Conservation (phyloP, 2,888 invertebrate genomes). For the Nomada lathburiana region DNA sequence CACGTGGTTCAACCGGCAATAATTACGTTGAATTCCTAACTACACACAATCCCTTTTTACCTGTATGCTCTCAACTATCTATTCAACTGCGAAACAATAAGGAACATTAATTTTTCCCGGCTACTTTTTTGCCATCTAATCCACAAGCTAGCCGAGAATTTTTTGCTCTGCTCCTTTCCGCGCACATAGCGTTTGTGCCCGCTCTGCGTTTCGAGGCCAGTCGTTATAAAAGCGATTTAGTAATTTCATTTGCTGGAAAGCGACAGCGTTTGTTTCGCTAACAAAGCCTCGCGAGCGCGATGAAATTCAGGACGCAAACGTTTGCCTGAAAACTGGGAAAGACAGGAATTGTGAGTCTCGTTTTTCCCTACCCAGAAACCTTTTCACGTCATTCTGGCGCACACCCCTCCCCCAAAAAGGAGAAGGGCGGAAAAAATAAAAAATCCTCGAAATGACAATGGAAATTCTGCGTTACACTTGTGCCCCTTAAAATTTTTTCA, state of each 20-base stretch:
- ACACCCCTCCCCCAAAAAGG: no score
- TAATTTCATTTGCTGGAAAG: constrained; percentile 37
- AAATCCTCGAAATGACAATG: no score
- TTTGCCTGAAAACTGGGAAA: background rate
- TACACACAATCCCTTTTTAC: constrained; percentile 34
- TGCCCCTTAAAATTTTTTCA: no score
- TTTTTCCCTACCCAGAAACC: no score
- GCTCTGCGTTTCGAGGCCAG: background rate
- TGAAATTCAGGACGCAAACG: constrained; percentile 17
- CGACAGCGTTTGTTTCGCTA: constrained; percentile 14
- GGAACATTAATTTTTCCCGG: constrained; percentile 23
- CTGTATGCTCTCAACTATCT: constrained; percentile 12
- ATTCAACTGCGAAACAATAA: constrained; percentile 22
- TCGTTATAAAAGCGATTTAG: constrained; percentile 29
- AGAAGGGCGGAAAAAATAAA: no score
- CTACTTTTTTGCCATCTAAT: constrained; percentile 11
- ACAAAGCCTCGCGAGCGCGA: constrained; percentile 3
- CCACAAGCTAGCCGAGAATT: constrained; percentile 8
- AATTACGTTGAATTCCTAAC: constrained; percentile 53
- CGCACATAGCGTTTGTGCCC: background rate
- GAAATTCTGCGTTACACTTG: no score
- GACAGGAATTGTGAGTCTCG: background rate
- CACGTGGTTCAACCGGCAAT: constrained; percentile 56
- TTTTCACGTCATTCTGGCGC: background rate
- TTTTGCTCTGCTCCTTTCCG: background rate